Evolutionary conservation across 2,113 vertebrate species (phyloP).

Genomic region (Myotis davidii): DNA sequence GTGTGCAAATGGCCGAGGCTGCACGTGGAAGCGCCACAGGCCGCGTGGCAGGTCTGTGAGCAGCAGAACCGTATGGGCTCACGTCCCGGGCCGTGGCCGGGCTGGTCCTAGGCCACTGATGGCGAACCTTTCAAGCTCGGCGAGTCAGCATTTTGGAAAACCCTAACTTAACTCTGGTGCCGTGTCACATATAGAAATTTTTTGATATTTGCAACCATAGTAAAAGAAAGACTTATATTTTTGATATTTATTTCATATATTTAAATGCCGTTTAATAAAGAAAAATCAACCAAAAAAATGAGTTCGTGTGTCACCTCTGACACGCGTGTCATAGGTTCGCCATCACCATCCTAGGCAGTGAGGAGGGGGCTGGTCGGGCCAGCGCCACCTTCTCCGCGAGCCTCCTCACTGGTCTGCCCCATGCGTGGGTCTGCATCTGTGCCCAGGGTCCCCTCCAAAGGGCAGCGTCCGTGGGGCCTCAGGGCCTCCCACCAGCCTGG

Average conservation of each 20-base stretch:
- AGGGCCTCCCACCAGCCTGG: neutral
- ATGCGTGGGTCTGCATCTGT: neutral
- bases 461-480: no score
- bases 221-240: no score
- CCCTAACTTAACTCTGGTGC: no score
- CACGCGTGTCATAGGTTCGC: no score
- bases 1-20: neutral
- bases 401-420: neutral
- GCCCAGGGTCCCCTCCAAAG: neutral
- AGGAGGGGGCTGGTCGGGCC: neutral
- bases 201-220: no score
- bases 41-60: neutral
- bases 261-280: no score
- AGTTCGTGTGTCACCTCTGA: no score
- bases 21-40: fast-evolving
- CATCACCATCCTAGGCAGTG: neutral
- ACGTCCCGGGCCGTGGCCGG: neutral
- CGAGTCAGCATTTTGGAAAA: no score
- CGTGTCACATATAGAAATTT: no score
- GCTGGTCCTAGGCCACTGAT: neutral
- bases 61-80: neutral
- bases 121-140: no score
- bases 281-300: no score
- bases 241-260: no score
- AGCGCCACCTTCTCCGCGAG: fast-evolving